Conservation (phyloP, 2,797 vertebrate species). For the Leucoraja ocellata region DNA sequence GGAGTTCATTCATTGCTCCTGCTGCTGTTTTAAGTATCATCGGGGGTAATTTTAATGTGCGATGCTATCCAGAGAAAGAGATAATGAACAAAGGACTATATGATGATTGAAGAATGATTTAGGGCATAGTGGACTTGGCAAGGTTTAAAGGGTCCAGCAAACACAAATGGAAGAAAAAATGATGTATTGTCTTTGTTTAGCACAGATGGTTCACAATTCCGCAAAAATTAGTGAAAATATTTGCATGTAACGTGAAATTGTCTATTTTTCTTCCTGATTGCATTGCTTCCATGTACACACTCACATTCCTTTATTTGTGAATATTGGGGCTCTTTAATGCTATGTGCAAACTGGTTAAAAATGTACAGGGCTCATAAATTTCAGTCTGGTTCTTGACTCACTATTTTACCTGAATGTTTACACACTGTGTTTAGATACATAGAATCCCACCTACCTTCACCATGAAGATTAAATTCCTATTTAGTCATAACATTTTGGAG, state of each 20-base stretch:
- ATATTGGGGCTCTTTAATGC: background rate
- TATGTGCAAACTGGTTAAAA: background rate
- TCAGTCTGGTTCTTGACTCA: background rate
- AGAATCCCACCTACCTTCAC: background rate
- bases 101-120: background rate
- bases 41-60: background rate
- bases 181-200: background rate
- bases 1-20: background rate
- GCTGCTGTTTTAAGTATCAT: background rate
- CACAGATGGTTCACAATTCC: background rate
- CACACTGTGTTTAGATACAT: background rate
- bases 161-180: background rate
- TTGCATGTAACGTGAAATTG: background rate
- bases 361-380: background rate
- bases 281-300: background rate
- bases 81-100: background rate
- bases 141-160: background rate
- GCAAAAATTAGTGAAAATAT: background rate
- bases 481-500: background rate
- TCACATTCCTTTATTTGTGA: background rate
- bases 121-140: background rate
- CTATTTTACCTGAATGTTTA: background rate
- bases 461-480: constrained; percentile 1
- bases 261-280: background rate
- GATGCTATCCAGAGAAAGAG: background rate